Base-by-base conservation (phyloP, 2,888 invertebrate genomes). In the Erebia ligea region DNA sequence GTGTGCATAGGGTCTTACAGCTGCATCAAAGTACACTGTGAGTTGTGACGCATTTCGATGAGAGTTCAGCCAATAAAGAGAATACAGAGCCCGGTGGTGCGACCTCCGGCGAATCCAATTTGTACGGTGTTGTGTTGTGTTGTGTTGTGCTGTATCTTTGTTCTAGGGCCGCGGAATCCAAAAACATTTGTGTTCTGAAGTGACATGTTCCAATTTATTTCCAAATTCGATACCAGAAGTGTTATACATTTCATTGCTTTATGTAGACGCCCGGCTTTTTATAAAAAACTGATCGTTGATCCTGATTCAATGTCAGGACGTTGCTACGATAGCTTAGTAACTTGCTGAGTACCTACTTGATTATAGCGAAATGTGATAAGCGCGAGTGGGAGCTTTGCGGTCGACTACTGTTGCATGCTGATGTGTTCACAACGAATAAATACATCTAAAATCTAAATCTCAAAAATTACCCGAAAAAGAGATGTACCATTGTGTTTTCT, bases 151-250 rank as follows among this genome's bases (percentile, higher is more conserved):
- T 34, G 64, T n/a, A 40, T 40, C 54, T 64, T 34, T 65, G 34
- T 42, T 56, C 54, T 42, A 52, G 34, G 52, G 15, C n/a, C 63
- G 50, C 6, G 25, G 50, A 15, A 19, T 63, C 19, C 65, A 34
- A 54, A 54, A 52, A 52, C 42, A 34, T 54, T 54, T 54, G 65
- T 50, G 17, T 40, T 52, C 25, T 54, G 42, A 65, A 54, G 17
- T 65, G 52, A 54, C 65, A 65, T 10, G 65, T 40, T 42, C 25
- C 65, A 52, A 54, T 65, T 65, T 52, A 52, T 65, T 65, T 52
- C 25, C 21, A n/a, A 42, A 42, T 45, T 45, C 61, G 13, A 61
- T 42, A 42, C 17, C 40, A 10, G 40, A 42, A 19, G 1, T 42
- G 59, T 19, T 1, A 61, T 61, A 61, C 59, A 42, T 42, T 61